These are phyloP conservation scores for Apis dorsata DNA, from an alignment of 1,140 invertebrate species.

Conservation along the genomic window DNA sequence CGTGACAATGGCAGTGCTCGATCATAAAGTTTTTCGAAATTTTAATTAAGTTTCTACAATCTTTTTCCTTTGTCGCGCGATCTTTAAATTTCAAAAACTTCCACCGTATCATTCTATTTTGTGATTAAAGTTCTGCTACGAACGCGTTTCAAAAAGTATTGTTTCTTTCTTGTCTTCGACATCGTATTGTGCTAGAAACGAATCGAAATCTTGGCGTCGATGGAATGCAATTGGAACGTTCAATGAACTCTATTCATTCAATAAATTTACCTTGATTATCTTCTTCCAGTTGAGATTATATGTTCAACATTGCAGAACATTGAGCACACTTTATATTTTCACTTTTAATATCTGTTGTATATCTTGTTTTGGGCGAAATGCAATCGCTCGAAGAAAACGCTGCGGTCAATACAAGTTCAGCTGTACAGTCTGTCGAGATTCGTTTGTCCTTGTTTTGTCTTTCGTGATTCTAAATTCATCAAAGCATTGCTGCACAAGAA, in stretches of 20 bases:
- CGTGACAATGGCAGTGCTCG: constrained; percentile 64
- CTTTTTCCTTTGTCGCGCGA: constrained; percentile 3
- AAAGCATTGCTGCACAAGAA: background rate
- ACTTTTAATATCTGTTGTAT: background rate
- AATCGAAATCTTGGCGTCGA: constrained; percentile 23
- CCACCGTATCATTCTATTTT: constrained; percentile 1
- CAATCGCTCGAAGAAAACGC: constrained; percentile 47
- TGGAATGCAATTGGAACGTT: constrained; percentile 30
- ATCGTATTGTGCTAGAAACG: constrained; percentile 18
- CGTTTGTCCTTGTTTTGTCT: constrained; percentile 52
- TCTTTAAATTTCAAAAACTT: background rate
- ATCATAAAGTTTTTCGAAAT: constrained; percentile 53
- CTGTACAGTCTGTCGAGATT: constrained; percentile 63
- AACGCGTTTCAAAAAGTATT: background rate
- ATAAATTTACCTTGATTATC: background rate
- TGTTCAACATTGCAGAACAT: background rate
- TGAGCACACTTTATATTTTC: constrained; percentile 11
- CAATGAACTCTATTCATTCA: constrained; percentile 10
- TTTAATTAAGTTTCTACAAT: constrained; percentile 33
- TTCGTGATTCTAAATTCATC: background rate
- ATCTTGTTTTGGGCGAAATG: constrained; percentile 42
- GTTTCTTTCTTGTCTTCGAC: constrained; percentile 38
- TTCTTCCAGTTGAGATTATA: background rate
- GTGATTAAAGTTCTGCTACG: background rate
- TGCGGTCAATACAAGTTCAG: constrained; percentile 70